Conservation (phyloP, 2,797 vertebrate species). For the Staurois parvus region DNA sequence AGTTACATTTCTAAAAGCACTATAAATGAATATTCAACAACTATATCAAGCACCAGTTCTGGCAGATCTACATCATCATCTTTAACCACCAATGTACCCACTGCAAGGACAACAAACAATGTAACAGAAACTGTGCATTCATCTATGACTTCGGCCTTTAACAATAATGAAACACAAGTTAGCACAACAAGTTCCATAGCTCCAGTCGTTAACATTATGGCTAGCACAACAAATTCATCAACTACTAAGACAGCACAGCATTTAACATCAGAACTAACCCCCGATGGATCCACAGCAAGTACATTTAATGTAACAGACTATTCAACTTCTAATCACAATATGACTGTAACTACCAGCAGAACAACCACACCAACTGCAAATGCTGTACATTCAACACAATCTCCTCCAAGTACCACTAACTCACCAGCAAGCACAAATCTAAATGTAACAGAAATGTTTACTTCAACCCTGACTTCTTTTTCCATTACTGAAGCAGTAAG, state of each 20-base stretch:
- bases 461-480: not conserved
- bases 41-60: not conserved
- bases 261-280: no score
- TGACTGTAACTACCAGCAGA: no score
- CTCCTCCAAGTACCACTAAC: not conserved
- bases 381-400: not conserved
- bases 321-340: not conserved
- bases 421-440: not conserved
- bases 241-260: no score
- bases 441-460: not conserved
- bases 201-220: no score
- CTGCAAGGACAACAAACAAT: not conserved
- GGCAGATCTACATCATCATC: not conserved
- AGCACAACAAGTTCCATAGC: not conserved
- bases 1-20: not conserved
- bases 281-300: no score
- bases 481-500: not conserved
- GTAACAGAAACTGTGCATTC: not conserved
- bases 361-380: not conserved
- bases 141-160: not conserved
- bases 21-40: not conserved
- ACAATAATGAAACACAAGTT: not conserved
- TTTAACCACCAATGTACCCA: not conserved
- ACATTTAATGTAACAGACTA: not conserved
- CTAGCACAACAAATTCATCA: no score